Evolutionary conservation across 2,797 vertebrate genomes (phyloP).

Genomic region (Avahi laniger): DNA sequence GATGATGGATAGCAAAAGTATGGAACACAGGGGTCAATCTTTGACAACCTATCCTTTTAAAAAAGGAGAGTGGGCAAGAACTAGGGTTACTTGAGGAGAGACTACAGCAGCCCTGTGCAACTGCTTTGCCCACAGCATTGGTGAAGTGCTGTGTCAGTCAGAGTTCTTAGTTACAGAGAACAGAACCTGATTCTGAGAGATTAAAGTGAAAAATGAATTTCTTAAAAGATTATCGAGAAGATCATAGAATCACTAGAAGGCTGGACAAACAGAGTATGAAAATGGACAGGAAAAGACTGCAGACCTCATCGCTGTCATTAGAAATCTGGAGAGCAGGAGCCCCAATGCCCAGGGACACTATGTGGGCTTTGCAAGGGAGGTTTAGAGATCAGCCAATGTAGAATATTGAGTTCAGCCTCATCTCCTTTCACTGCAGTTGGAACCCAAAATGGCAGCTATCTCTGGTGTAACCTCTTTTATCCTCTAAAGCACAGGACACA

Average conservation of each 20-base stretch:
- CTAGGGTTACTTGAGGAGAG: neutral
- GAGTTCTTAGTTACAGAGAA: neutral
- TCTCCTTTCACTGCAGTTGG: neutral
- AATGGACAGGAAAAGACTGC: neutral
- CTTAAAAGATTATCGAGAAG: neutral
- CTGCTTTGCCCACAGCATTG: neutral
- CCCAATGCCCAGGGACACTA: neutral
- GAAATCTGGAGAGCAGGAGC: neutral
- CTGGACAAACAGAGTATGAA: neutral
- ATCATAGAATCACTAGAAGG: neutral
- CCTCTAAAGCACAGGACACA: neutral
- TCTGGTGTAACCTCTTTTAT: neutral
- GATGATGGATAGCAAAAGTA: neutral
- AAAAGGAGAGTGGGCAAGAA: neutral
- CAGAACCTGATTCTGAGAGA: neutral
- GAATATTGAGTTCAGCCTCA: neutral
- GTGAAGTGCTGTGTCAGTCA: neutral
- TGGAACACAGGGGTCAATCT: neutral
- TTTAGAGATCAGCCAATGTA: neutral
- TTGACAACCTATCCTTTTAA: neutral
- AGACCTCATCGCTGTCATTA: neutral
- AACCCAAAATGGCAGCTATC: neutral
- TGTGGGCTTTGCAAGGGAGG: neutral
- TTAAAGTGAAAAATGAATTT: neutral
- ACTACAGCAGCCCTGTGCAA: rapidly evolving